Conservation (phyloP, 2,888 invertebrate genomes). For the Sympetrum striolatum region DNA sequence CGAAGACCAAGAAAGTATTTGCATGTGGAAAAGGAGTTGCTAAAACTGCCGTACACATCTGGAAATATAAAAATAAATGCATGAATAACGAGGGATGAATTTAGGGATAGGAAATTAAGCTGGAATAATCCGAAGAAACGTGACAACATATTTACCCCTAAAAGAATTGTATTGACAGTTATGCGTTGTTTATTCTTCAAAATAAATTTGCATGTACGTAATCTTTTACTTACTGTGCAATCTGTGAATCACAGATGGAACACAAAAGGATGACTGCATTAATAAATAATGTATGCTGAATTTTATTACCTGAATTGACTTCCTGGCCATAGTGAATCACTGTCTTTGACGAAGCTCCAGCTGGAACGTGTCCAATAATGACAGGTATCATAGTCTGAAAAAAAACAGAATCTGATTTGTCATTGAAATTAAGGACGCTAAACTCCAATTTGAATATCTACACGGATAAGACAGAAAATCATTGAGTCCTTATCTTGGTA, state of each 20-base stretch:
- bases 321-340: conserved; percentile 74
- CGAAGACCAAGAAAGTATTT: too few relatives aligned
- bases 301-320: conserved; percentile 58
- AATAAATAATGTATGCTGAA: background rate
- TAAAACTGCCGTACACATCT: too few relatives aligned
- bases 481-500: too few relatives aligned
- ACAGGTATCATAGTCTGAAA: conserved; percentile 72
- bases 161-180: background rate
- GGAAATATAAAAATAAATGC: too few relatives aligned
- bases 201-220: background rate
- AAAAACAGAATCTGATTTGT: background rate
- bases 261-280: background rate
- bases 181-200: background rate
- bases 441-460: background rate
- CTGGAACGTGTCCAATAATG: conserved; percentile 72
- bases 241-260: background rate
- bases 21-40: too few relatives aligned
- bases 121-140: too few relatives aligned
- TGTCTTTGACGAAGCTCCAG: conserved; percentile 74
- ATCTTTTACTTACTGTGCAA: background rate
- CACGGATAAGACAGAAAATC: too few relatives aligned
- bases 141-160: background rate
- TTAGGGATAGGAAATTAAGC: too few relatives aligned
- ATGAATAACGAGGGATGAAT: too few relatives aligned
- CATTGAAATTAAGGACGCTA: background rate